Evolutionary conservation across 2,113 vertebrate species (phyloP).

Genomic region (Apeltes quadracus): DNA sequence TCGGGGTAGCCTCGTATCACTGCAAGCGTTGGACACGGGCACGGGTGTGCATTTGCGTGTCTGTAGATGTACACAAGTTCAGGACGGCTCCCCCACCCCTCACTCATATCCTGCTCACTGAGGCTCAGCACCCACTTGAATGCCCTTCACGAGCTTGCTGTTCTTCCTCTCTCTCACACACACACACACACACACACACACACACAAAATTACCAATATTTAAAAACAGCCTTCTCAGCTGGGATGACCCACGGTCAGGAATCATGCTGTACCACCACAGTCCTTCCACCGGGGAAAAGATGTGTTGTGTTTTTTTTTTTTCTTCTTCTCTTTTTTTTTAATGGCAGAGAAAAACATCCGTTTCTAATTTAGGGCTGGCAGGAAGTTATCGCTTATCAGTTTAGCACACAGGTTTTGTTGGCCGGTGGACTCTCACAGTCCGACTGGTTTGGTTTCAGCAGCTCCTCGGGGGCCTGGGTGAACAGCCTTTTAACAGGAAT

Average conservation of each 20-base stretch:
- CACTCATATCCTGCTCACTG: constrained; percentile 70
- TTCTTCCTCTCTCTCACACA: constrained; percentile 49
- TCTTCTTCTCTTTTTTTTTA: not conserved
- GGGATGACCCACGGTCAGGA: constrained; percentile 57
- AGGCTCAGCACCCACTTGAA: constrained; percentile 60
- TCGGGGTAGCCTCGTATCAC: constrained; percentile 32
- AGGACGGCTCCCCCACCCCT: constrained; percentile 38
- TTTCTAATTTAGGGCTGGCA: constrained; percentile 63
- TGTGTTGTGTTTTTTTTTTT: not conserved
- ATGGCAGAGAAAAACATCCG: constrained; percentile 60
- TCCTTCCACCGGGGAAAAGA: too few relatives aligned
- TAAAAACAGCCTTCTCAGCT: constrained; percentile 52
- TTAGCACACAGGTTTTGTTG: constrained; percentile 57
- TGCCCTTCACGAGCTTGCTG: constrained; percentile 56
- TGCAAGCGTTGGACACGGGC: not conserved
- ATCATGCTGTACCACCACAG: constrained; percentile 41
- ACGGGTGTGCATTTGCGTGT: not conserved
- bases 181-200: constrained; percentile 20
- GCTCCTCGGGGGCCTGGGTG: not conserved
- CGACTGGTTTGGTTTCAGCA: not conserved
- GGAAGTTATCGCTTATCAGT: constrained; percentile 69
- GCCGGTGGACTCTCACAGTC: constrained; percentile 44
- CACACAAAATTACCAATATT: constrained; percentile 20
- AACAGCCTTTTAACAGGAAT: not conserved
- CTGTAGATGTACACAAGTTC: constrained; percentile 10